phyloP scores from a whole-genome alignment of 2,888 invertebrate genomes.

The Ellobium chinense region DNA sequence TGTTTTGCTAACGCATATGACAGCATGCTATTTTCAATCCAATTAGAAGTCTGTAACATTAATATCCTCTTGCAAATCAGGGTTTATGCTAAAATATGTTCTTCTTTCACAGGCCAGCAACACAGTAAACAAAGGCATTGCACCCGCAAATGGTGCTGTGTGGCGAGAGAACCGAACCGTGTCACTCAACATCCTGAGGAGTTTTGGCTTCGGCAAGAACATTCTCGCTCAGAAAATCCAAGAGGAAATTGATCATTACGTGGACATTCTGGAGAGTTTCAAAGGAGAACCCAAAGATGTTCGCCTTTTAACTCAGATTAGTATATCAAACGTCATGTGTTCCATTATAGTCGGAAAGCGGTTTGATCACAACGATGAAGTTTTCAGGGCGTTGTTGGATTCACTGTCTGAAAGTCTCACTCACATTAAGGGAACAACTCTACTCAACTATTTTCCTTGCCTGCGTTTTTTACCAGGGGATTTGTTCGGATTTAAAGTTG shows the following conservation, averaged over 20 bases:
- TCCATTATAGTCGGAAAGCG: slow-evolving; percentile 2
- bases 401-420: not conserved
- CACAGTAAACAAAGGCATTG: not conserved
- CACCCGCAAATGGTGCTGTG: not conserved
- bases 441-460: no score
- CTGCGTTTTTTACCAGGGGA: not conserved
- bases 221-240: not conserved
- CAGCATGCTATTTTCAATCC: no score
- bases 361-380: not conserved
- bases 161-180: not conserved
- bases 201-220: slow-evolving; percentile 15
- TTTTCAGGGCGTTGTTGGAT: not conserved
- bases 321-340: slow-evolving; percentile 6
- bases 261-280: not conserved
- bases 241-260: not conserved
- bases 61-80: no score
- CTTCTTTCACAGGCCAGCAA: not conserved
- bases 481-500: not conserved
- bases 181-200: not conserved
- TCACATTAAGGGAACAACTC: no score
- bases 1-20: no score
- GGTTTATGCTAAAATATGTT: no score
- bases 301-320: not conserved
- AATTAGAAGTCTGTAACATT: no score
- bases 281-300: slow-evolving; percentile 6